phyloP scores from a whole-genome alignment of 35 echinoderm and acorn worm species.

The Ophioderma brevispina region DNA sequence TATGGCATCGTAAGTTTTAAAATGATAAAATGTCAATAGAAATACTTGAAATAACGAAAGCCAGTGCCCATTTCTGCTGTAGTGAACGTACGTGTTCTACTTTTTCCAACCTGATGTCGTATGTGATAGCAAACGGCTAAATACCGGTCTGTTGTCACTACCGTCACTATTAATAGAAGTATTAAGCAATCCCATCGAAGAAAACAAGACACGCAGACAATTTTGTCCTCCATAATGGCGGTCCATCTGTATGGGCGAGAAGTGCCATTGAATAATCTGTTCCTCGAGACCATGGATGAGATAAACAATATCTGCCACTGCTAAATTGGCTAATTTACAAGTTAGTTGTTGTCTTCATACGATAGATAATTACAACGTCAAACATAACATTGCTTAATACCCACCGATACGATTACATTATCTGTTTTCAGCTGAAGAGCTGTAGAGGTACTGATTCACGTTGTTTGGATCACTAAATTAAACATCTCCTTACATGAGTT shows the following conservation, averaged over 20 bases:
- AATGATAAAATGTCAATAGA: too few relatives aligned
- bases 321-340: conserved; percentile 58
- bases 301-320: conserved; percentile 48
- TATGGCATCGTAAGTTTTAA: conserved; percentile 17
- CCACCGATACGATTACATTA: conserved; percentile 46
- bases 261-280: conserved; percentile 25
- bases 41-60: too few relatives aligned
- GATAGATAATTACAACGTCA: conserved; percentile 10
- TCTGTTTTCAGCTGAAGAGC: background rate
- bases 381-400: conserved; percentile 43
- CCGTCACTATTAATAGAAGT: conserved; percentile 41
- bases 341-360: conserved; percentile 70
- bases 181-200: conserved; percentile 29
- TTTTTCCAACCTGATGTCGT: conserved; percentile 17
- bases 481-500: background rate
- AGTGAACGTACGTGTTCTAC: background rate
- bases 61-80: conserved; percentile 32
- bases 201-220: conserved; percentile 29
- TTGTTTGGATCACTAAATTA: background rate
- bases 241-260: conserved; percentile 40
- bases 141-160: conserved; percentile 64
- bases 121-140: conserved; percentile 66
- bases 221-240: conserved; percentile 4
- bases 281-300: conserved; percentile 36
- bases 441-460: background rate